A percentile compares a stretch with the other conserved stretches of the same genome.
Evolutionary conservation across 1,140 invertebrate genomes (phyloP).

Genomic region (Ptiloglossa arizonensis): DNA sequence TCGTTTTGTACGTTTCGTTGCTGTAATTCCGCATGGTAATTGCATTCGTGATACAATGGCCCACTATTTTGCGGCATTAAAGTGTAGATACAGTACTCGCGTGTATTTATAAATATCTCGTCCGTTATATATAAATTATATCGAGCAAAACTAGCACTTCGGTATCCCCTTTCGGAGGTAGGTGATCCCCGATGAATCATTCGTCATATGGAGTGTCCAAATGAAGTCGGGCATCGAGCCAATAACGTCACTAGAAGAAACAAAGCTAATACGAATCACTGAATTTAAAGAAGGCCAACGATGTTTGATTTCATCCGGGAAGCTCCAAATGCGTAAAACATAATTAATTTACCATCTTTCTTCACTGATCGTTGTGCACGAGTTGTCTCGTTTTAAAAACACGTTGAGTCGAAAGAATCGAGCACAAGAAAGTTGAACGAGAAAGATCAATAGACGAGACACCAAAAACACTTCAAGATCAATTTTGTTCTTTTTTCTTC

Average conservation of each 20-base stretch:
- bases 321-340: neutral
- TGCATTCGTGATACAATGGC: no score
- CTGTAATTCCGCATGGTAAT: neutral
- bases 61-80: no score
- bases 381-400: neutral
- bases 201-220: neutral
- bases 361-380: neutral
- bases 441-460: no score
- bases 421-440: no score
- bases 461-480: no score
- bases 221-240: neutral
- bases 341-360: no score
- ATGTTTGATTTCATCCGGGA: neutral
- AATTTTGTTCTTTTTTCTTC: no score
- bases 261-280: neutral
- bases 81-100: no score
- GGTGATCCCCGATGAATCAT: conserved; percentile 19
- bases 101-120: no score
- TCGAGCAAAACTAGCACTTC: neutral
- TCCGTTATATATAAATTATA: neutral
- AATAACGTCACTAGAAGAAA: conserved; percentile 10
- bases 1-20: no score
- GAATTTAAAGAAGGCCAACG: conserved; percentile 28
- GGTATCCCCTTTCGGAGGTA: no score
- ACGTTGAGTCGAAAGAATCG: no score